phyloP scores from a whole-genome alignment of 2,888 invertebrate genomes.

The Drosophila stalkeri region DNA sequence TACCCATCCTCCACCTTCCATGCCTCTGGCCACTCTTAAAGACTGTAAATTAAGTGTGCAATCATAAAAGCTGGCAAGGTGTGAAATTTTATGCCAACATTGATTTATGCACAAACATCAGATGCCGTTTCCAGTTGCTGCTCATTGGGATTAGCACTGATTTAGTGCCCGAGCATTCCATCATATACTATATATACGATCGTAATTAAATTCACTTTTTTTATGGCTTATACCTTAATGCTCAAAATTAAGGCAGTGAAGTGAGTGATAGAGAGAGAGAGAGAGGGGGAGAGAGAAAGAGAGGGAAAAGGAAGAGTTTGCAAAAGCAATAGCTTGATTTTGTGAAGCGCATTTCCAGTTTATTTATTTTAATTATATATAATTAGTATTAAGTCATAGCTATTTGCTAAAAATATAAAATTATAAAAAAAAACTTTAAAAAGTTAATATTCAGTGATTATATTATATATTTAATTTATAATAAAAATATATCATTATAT shows the following conservation, averaged over 20 bases:
- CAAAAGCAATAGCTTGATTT: background rate
- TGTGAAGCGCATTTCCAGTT: background rate
- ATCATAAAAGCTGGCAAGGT: constrained; percentile 79
- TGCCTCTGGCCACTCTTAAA: constrained; percentile 6
- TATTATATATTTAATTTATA: too few species aligned
- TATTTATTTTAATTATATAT: background rate
- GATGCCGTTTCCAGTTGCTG: constrained; percentile 53
- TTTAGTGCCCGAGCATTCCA: constrained; percentile 47
- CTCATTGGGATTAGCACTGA: constrained; percentile 51
- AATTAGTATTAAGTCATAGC: too few species aligned
- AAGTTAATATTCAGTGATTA: too few species aligned
- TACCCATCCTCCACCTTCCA: too few species aligned
- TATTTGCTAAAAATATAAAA: too few species aligned
- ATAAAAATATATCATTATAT: too few species aligned
- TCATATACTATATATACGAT: constrained; percentile 42
- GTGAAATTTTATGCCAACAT: constrained; percentile 79
- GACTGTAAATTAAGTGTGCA: constrained; percentile 77
- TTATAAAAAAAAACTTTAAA: too few species aligned
- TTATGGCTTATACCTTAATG: constrained; percentile 42
- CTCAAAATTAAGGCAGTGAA: constrained; percentile 24
- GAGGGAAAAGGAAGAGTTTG: background rate
- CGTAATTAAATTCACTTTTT: constrained; percentile 68
- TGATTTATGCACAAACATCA: constrained; percentile 69
- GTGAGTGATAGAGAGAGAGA: constrained; percentile 2
- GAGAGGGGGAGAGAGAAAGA: background rate